phyloP scores from a whole-genome alignment of 2,113 vertebrate genomes.

The Nematolebias whitei region DNA sequence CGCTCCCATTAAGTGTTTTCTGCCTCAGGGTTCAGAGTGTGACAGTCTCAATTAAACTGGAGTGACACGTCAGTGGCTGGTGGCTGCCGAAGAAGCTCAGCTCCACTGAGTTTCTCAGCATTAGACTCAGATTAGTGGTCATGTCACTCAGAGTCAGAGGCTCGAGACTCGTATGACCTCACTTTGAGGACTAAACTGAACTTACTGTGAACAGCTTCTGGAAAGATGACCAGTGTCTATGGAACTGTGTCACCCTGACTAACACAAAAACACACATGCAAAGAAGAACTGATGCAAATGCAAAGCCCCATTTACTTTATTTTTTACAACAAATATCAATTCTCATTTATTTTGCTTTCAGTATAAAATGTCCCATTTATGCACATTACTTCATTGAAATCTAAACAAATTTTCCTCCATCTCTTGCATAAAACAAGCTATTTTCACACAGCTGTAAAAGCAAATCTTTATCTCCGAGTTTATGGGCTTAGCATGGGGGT shows the following conservation, averaged over 20 bases:
- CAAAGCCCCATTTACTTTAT: no score
- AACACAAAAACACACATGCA: no score
- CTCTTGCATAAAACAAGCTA: conserved; percentile 28
- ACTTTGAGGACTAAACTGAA: background rate
- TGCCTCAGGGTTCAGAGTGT: conserved; percentile 44
- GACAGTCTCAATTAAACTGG: conserved; percentile 63
- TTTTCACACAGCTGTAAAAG: conserved; percentile 35
- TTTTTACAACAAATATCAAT: no score
- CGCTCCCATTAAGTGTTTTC: conserved; percentile 57
- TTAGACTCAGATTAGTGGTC: conserved; percentile 45
- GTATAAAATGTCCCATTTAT: background rate
- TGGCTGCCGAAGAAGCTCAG: conserved; percentile 19
- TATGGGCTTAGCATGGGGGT: conserved; percentile 3
- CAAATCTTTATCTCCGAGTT: conserved; percentile 33
- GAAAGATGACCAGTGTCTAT: no score
- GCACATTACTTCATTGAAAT: conserved; percentile 1
- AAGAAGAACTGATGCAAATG: no score
- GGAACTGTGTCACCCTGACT: no score
- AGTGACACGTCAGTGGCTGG: conserved; percentile 40
- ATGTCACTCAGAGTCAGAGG: conserved; percentile 54
- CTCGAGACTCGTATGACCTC: conserved; percentile 3
- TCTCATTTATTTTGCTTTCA: background rate
- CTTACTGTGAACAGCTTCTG: background rate
- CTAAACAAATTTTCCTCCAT: background rate
- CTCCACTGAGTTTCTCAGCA: conserved; percentile 49